Base-by-base conservation (phyloP, 92 coral and sea anemone species). In the Porites evermanni region DNA sequence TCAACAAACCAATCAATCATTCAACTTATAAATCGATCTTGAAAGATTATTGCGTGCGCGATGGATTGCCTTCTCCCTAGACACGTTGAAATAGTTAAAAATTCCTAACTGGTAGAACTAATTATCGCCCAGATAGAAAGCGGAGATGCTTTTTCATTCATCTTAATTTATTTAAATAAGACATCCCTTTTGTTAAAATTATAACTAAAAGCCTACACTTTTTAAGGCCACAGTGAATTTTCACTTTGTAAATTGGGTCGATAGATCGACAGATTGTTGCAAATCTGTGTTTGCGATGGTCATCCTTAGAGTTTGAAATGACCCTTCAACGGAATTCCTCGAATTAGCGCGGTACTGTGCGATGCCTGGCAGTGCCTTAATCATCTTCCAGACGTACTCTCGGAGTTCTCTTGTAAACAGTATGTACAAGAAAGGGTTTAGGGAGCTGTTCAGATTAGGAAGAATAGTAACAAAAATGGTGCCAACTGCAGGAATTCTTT, bases 361-460 rank as follows among this genome's bases (percentile, higher is more conserved):
- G 14, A 75, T 83, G 14, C 64, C 79, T 26, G 59, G 66, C 20
- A 89, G 16, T 18, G 67, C 53, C 53, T 78, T 60, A 20, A 82
- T 58, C 59, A 82, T 54, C 80, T 67, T 78, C 5, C n/a, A 66
- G 44, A 74, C 86, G 2, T 72, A 90, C 85, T 87, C 80, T 47
- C 98, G 84, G 18, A 94, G 88, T 73, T 90, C 98, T 54, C 95
- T 81, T 11, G 98, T 94, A 66, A 94, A 94, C 65, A 92, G 67
- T 73, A 94, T 92, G 82, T 94, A 94, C 64, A 94, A 75, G 7
- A 94, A 64, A n/a, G 98, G 98, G 66, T 94, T 94, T 8, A 93
- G 52, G 2, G 94, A 89, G 63, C 95, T 91, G 82, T 94, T 94
- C 20, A 92, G 86, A 75, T 94, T 92, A 20, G 98, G 98, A n/a